A percentile compares a stretch with the other conserved stretches of the same genome.
Conservation (phyloP, 2,113 vertebrate genomes). For the Syrmaticus mikado region DNA sequence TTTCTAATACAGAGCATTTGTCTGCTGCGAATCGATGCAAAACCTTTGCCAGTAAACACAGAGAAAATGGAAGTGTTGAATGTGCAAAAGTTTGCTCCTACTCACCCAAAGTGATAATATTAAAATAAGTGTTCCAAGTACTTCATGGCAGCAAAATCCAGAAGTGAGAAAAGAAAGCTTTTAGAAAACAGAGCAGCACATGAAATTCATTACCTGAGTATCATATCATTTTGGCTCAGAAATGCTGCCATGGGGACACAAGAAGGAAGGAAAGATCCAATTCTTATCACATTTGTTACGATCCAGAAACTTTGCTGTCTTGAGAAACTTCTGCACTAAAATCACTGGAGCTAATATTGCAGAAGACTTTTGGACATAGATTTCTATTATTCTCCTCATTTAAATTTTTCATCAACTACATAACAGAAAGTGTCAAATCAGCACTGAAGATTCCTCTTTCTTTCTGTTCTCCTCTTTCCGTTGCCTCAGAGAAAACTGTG, state of each 20-base stretch:
- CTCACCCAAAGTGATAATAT: not conserved
- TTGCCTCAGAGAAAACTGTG: not conserved
- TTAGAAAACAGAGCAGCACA: slow-evolving; percentile 2
- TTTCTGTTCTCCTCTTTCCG: not conserved
- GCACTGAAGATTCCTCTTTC: not conserved
- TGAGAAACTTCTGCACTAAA: not conserved
- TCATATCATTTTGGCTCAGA: not conserved
- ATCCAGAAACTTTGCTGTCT: not conserved
- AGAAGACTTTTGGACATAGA: not conserved
- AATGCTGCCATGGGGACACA: rapidly evolving
- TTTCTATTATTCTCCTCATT: not conserved
- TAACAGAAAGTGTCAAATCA: not conserved
- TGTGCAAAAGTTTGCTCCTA: slow-evolving; percentile 11
- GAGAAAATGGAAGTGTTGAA: slow-evolving; percentile 3
- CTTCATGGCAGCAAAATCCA: not conserved
- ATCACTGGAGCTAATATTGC: rapidly evolving
- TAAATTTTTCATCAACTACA: not conserved
- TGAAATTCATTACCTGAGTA: not conserved
- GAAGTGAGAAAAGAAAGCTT: not conserved
- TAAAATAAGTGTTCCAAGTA: slow-evolving; percentile 8
- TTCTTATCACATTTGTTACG: rapidly evolving
- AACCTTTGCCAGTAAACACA: not conserved
- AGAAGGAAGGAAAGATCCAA: not conserved
- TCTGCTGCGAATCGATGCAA: not conserved
- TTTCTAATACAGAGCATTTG: not conserved